phyloP scores from a whole-genome alignment of 2,888 invertebrate species.

The Fragum fragum region DNA sequence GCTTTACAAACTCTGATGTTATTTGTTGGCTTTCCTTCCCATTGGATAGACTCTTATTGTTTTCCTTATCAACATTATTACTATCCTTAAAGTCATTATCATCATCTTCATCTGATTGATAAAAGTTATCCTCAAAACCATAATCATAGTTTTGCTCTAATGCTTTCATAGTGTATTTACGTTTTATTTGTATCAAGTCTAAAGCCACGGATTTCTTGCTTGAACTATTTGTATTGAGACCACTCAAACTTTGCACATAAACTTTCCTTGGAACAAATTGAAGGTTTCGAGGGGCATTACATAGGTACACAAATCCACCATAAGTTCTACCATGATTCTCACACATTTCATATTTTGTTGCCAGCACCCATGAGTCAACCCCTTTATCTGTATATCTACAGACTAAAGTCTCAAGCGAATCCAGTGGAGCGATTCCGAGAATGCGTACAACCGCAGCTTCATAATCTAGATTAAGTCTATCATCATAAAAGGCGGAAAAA shows the following conservation, averaged over 20 bases:
- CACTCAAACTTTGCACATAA: slow-evolving; percentile 46
- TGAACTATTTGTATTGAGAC: slow-evolving; percentile 24
- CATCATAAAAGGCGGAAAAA: slow-evolving; percentile 78
- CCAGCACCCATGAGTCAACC: slow-evolving; percentile 55
- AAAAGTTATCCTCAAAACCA: slow-evolving; percentile 26
- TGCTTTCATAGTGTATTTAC: slow-evolving; percentile 22
- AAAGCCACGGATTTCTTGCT: slow-evolving; percentile 31
- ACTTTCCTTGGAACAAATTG: slow-evolving; percentile 47
- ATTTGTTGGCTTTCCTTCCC: not conserved
- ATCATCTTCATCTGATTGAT: slow-evolving; percentile 15
- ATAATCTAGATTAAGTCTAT: slow-evolving; percentile 56
- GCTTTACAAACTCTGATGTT: not conserved
- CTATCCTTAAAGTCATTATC: not conserved
- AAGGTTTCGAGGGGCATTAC: slow-evolving; percentile 75
- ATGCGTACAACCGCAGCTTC: slow-evolving; percentile 65
- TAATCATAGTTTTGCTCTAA: slow-evolving; percentile 11
- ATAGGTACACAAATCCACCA: slow-evolving; percentile 84
- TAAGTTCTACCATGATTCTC: slow-evolving; percentile 85
- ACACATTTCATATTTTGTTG: slow-evolving; percentile 82
- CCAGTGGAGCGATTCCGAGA: slow-evolving; percentile 67
- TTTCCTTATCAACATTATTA: not conserved
- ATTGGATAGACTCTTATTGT: not conserved
- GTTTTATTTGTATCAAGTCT: slow-evolving; percentile 32
- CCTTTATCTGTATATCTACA: slow-evolving; percentile 68
- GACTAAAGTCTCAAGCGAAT: slow-evolving; percentile 62